phyloP scores from a whole-genome alignment of 2,797 vertebrate species.

The Artibeus lituratus region DNA sequence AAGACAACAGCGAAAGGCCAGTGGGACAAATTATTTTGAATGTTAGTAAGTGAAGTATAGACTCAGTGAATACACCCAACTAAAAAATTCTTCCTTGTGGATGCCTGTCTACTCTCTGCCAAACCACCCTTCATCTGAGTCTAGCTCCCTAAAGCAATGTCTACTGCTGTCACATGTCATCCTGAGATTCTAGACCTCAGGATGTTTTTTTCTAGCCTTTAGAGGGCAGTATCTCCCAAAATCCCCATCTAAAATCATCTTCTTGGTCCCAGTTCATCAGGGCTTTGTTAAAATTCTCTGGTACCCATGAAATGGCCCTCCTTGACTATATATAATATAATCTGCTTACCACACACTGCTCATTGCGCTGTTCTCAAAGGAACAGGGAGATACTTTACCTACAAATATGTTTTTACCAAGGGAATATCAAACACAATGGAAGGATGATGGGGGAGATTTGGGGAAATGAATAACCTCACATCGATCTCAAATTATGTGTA shows the following conservation, averaged over 20 bases:
- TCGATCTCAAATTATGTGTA: background rate
- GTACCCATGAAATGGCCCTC: background rate
- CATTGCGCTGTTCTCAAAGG: background rate
- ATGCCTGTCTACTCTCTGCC: background rate
- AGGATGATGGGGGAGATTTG: background rate
- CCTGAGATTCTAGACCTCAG: background rate
- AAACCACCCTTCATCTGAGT: background rate
- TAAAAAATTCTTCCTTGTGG: background rate
- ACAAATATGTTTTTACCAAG: background rate
- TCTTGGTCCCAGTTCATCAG: background rate
- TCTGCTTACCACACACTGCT: background rate
- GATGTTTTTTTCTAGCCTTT: background rate
- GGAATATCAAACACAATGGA: background rate
- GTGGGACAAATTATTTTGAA: background rate
- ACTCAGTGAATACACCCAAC: background rate
- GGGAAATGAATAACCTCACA: background rate
- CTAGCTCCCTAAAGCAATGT: background rate
- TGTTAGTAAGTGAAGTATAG: background rate
- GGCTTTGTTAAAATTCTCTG: background rate
- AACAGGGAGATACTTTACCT: background rate
- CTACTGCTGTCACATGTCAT: background rate
- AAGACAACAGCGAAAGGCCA: slow-evolving; percentile 15
- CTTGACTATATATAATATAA: background rate
- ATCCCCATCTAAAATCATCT: background rate
- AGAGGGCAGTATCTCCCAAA: background rate